These are phyloP conservation scores for Hylaeus volcanicus DNA, from an alignment of 1,140 invertebrate species.

Conservation along the genomic window DNA sequence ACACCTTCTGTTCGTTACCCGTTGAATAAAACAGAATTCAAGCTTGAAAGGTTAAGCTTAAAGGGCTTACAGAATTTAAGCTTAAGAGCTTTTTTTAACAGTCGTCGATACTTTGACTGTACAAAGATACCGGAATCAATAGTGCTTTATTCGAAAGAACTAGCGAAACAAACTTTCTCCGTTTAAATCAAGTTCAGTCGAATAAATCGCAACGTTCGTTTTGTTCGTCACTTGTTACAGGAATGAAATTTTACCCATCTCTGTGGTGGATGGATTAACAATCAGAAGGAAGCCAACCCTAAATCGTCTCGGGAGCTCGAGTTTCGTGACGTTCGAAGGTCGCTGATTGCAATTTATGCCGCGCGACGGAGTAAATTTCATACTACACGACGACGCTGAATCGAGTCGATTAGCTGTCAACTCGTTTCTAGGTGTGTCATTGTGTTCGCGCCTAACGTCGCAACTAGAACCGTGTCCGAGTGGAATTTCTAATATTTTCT, in stretches of 20 bases:
- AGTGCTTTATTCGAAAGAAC: too few species aligned
- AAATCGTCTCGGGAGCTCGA: slow-evolving; percentile 12
- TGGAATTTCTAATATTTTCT: slow-evolving; percentile 1
- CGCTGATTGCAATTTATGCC: slow-evolving; percentile 42
- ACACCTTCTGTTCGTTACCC: too few species aligned
- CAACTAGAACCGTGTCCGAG: not conserved
- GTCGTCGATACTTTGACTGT: too few species aligned
- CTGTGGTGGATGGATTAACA: not conserved
- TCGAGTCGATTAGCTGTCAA: slow-evolving; percentile 27
- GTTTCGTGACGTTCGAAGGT: slow-evolving; percentile 5
- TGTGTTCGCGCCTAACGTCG: not conserved
- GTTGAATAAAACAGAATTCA: too few species aligned
- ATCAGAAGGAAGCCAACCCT: not conserved
- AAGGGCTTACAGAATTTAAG: too few species aligned
- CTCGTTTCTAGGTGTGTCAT: not conserved
- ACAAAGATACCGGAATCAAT: too few species aligned
- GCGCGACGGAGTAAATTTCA: slow-evolving; percentile 16
- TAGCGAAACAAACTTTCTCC: too few species aligned
- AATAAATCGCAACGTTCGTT: too few species aligned
- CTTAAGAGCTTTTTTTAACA: too few species aligned
- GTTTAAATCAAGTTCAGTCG: too few species aligned
- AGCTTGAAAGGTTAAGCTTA: too few species aligned
- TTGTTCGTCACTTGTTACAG: too few species aligned
- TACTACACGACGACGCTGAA: not conserved
- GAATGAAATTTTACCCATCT: not conserved